Evolutionary conservation across 2,888 invertebrate genomes (phyloP), one percentile per base, ranked within the genome.

Genomic region (Dasypolia templi): DNA sequence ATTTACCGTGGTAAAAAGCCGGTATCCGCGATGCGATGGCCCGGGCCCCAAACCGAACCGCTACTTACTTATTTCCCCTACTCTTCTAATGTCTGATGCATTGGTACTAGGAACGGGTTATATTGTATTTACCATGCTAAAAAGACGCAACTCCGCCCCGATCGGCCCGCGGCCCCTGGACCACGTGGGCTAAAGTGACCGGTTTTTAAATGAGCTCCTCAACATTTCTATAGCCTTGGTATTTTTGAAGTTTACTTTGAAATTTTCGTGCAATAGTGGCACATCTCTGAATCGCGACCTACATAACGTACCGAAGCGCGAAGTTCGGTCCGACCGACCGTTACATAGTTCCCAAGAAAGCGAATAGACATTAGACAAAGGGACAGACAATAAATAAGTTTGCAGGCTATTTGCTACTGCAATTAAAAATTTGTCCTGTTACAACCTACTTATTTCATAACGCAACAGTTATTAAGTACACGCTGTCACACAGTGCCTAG

Each of bases 221-320:
- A 26, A 32, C 19, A 29, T 35, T 75, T 62, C 78, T 88, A 75
- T 39, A n/a, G 26, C 61, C 83, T 71, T 86, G 56, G 86, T 88
- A 75, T n/a, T 75, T 67, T 71, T 58, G 49, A 82, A 85, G 73
- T 73, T 72, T 76, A 66, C 65, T 76, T 84, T 77, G 75, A 75
- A 71, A 67, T 73, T 74, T 84, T 78, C 46, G 66, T 55, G 39
- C 49, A 53, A 85, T 46, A 82, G 67, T 72, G 84, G 42, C 81
- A 64, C 78, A 85, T 75, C 75, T 68, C 77, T 14, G 64, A 75
- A 77, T 72, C 22, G 19, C 12, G 19, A n/a, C 14, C 11, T 11
- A 46, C 22, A 26, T 29, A 51, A 69, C 51, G 5, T 42, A n/a
- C 17, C 12, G 12, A 39, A 39, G 12, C 55, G n/a, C 17, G 1